Conservation (phyloP, 2,113 vertebrate species). For the Dasyurus viverrinus region DNA sequence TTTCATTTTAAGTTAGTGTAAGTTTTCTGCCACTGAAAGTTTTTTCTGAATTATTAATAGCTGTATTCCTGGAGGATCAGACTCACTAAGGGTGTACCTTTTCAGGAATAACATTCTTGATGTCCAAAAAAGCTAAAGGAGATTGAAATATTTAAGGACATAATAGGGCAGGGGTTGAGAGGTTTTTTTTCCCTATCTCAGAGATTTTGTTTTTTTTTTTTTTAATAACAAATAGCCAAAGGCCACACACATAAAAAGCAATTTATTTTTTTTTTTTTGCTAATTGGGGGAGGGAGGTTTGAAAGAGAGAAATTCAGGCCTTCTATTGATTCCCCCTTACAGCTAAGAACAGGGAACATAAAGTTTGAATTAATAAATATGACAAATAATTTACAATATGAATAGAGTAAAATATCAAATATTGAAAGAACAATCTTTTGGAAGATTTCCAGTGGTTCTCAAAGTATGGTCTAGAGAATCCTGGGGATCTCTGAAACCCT, state of each 20-base stretch:
- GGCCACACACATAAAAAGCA: not conserved
- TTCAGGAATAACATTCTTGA: not conserved
- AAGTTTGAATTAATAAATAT: conserved; percentile 2
- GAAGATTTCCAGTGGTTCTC: too few relatives aligned
- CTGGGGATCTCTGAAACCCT: too few relatives aligned
- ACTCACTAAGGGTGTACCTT: not conserved
- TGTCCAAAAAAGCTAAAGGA: not conserved
- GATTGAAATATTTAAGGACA: conserved; percentile 26
- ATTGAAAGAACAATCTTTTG: conserved; percentile 5
- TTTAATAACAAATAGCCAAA: not conserved
- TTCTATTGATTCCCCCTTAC: conserved; percentile 20
- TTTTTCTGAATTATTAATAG: not conserved
- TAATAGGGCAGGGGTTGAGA: not conserved
- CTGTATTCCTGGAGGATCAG: not conserved
- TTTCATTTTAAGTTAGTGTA: not conserved
- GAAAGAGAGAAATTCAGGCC: conserved; percentile 20
- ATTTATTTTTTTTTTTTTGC: conserved; percentile 18
- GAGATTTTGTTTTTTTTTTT: not conserved
- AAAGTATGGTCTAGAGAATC: too few relatives aligned
- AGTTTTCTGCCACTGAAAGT: not conserved
- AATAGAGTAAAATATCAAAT: not conserved
- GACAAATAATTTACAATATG: conserved; percentile 27
- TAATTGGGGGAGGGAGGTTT: too few relatives aligned
- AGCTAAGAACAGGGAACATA: conserved; percentile 7
- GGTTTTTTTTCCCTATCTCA: not conserved